Evolutionary conservation across 92 coral and sea anemone species (phyloP).

Genomic region (Porites cylindrica): DNA sequence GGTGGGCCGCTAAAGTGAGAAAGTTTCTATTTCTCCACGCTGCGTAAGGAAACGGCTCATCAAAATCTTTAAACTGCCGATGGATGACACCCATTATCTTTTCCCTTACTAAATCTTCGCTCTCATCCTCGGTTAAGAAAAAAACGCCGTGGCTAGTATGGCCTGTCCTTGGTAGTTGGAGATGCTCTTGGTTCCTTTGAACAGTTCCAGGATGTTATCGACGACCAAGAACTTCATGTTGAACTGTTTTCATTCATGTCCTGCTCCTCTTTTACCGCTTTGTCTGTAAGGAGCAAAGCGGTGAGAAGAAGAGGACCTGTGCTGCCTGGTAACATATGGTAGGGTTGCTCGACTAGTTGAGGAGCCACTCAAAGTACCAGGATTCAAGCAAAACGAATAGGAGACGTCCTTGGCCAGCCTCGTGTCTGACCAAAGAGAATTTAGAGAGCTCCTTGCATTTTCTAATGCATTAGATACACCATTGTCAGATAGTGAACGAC

Average conservation of each 20-base stretch:
- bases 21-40: conserved; percentile 16
- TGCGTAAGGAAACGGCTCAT: neutral
- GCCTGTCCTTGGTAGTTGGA: conserved; percentile 31
- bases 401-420: neutral
- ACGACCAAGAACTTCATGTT: conserved; percentile 14
- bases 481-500: neutral
- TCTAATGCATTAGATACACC: conserved; percentile 13
- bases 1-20: conserved; percentile 2
- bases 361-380: neutral
- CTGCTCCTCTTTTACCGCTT: neutral
- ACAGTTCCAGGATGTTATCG: neutral
- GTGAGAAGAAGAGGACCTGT: neutral
- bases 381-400: neutral
- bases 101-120: neutral
- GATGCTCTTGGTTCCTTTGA: neutral
- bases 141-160: conserved; percentile 17
- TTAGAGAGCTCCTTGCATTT: conserved; percentile 8
- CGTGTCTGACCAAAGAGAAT: conserved; percentile 16
- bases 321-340: conserved; percentile 10
- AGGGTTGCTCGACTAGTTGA: conserved; percentile 14
- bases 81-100: conserved; percentile 15
- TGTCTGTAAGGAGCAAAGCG: conserved; percentile 19
- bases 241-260: neutral
- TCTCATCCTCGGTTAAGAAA: conserved; percentile 22
- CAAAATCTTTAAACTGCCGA: conserved; percentile 8